A percentile compares a stretch with the other conserved stretches of the same genome.
These are phyloP conservation scores for Pao palembangensis DNA, from an alignment of 2,113 vertebrate genomes.

Conservation along the genomic window DNA sequence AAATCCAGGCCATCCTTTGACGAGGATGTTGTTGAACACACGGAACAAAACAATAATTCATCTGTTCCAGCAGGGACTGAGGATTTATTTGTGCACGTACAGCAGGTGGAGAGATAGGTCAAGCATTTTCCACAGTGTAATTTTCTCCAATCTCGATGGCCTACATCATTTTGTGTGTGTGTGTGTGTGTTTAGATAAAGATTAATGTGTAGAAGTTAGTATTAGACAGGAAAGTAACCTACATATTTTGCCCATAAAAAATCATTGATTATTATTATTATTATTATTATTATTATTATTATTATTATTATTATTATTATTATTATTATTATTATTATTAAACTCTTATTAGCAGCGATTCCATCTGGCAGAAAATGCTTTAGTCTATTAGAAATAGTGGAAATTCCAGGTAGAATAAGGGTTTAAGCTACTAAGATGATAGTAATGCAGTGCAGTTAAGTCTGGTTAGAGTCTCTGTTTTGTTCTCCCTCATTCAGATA, in stretches of 20 bases:
- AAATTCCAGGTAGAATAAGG: background rate
- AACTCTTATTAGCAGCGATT: too few species aligned
- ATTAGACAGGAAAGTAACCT: too few species aligned
- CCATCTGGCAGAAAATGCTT: background rate
- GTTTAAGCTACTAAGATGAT: background rate
- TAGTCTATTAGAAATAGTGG: background rate
- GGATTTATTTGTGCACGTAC: constrained; percentile 59
- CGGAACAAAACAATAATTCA: constrained; percentile 59
- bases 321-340: too few species aligned
- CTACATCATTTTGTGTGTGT: constrained; percentile 17
- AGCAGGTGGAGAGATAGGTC: constrained; percentile 68
- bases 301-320: too few species aligned
- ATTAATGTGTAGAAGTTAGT: too few species aligned
- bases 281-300: too few species aligned
- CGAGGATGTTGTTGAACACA: constrained; percentile 58
- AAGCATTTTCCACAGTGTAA: constrained; percentile 63
- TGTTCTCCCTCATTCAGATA: background rate
- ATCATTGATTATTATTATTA: too few species aligned
- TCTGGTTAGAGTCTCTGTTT: background rate
- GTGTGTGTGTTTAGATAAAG: background rate
- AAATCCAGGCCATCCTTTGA: constrained; percentile 64
- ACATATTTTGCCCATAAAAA: background rate
- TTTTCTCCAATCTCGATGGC: constrained; percentile 56
- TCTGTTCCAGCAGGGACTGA: constrained; percentile 40
- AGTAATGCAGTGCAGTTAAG: background rate